Base-by-base conservation (phyloP, 2,113 vertebrate genomes). In the Ia io region DNA sequence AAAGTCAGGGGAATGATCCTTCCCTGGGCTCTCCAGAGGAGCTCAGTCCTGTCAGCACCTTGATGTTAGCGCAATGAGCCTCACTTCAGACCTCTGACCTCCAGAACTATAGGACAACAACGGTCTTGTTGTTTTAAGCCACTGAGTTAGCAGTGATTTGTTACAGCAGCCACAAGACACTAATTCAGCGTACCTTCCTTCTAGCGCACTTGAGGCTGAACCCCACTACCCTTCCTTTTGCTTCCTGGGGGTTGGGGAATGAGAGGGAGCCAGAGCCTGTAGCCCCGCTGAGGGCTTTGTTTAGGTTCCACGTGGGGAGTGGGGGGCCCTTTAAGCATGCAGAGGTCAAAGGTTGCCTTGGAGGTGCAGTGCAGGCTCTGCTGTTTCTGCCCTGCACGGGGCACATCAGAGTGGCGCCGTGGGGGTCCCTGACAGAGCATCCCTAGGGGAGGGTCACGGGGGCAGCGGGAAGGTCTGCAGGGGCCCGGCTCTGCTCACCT, bases 371-470 rank as follows among this genome's bases (percentile, higher is more conserved):
- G 20, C 40, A 6, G 25, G 63, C 3, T 14, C 73, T 3, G 3
- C 61, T 44, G n/a, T 23, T 65, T 44, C 79, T 79, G 7, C 35
- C 25, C 13, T 12, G 35, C 37, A 3, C 9, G 22, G 37, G 73
- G 16, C 6, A 40, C 73, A 16, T 30, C 49, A 35, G 73, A 22
- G 17, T 3, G 13, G 2, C 18, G 23, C 20, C 2, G 1, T 0
- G 3, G n/a, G 47, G 12, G 4, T 47, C 44, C 8, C 32, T 7
- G 20, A 13, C 11, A 5, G 73, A 53, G 67, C 0, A 0, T 0
- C 83, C 18, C 6, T 1, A 6, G 35, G n/a, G 44, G 42, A n/a
- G 30, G 9, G 77, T 30, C 35, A 0, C 17, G n/a, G 37, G 88
- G 22, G 51, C 44, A 0, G 0, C 0, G 28, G 56, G 63, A 63